Evolutionary conservation across 2,888 invertebrate species (phyloP).

Genomic region (Metalampra italica): DNA sequence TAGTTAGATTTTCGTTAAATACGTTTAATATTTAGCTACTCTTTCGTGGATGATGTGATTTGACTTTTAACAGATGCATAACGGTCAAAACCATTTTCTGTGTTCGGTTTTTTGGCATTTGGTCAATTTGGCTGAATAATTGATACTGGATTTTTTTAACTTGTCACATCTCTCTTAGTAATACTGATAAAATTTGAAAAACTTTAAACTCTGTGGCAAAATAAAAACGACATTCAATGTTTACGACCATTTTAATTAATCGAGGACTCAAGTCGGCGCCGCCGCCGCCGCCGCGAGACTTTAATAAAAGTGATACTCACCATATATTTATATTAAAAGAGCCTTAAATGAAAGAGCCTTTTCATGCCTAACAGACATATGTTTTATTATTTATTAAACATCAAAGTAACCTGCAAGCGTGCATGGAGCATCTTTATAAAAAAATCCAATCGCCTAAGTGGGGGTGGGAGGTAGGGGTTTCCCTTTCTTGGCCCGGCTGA

Average conservation of each 20-base stretch:
- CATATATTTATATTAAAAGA: neutral
- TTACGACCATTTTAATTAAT: neutral
- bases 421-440: slow-evolving; percentile 41
- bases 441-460: slow-evolving; percentile 71
- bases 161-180: too few species aligned
- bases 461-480: slow-evolving; percentile 23
- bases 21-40: too few species aligned
- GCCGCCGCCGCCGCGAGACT: neutral
- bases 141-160: too few species aligned
- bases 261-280: neutral
- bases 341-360: neutral
- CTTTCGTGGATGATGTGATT: too few species aligned
- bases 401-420: slow-evolving; percentile 37
- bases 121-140: too few species aligned
- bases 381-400: slow-evolving; percentile 24
- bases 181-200: too few species aligned
- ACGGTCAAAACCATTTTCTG: too few species aligned
- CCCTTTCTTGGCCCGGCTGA: slow-evolving; percentile 24
- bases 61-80: too few species aligned
- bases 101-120: too few species aligned
- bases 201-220: neutral
- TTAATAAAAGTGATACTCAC: neutral
- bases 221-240: neutral
- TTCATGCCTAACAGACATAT: neutral
- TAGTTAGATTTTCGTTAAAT: too few species aligned